A percentile compares a stretch with the other conserved stretches of the same genome.
Evolutionary conservation across 2,113 vertebrate species (phyloP).

Genomic region (Colossoma macropomum): DNA sequence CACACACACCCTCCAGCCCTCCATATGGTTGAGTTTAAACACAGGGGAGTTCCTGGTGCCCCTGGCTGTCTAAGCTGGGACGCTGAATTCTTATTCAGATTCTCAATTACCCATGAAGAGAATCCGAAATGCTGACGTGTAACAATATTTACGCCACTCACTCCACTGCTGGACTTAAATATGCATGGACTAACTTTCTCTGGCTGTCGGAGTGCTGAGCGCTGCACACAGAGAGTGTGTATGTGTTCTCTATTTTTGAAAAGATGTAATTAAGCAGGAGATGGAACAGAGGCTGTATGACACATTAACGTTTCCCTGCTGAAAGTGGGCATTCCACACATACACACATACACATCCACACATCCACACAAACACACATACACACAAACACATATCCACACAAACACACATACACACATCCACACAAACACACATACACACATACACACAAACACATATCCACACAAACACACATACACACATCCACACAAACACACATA

Average conservation of each 20-base stretch:
- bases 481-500: constrained; percentile 60
- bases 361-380: constrained; percentile 60
- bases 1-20: neutral
- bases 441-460: constrained; percentile 51
- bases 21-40: constrained; percentile 45
- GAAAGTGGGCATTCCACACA: constrained; percentile 66
- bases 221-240: neutral
- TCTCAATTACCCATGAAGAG: constrained; percentile 15
- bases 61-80: constrained; percentile 17
- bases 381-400: constrained; percentile 65
- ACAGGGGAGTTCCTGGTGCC: constrained; percentile 9
- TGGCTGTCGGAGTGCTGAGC: neutral
- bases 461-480: constrained; percentile 59
- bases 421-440: constrained; percentile 64
- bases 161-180: constrained; percentile 13
- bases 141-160: constrained; percentile 4
- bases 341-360: constrained; percentile 48
- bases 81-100: constrained; percentile 24
- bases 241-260: constrained; percentile 11
- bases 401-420: constrained; percentile 14
- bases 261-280: constrained; percentile 63
- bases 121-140: constrained; percentile 8
- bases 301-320: constrained; percentile 55
- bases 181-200: neutral
- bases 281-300: constrained; percentile 46